These are phyloP conservation scores for Oxyruncus cristatus DNA, from an alignment of 2,113 vertebrate species.

Conservation along the genomic window DNA sequence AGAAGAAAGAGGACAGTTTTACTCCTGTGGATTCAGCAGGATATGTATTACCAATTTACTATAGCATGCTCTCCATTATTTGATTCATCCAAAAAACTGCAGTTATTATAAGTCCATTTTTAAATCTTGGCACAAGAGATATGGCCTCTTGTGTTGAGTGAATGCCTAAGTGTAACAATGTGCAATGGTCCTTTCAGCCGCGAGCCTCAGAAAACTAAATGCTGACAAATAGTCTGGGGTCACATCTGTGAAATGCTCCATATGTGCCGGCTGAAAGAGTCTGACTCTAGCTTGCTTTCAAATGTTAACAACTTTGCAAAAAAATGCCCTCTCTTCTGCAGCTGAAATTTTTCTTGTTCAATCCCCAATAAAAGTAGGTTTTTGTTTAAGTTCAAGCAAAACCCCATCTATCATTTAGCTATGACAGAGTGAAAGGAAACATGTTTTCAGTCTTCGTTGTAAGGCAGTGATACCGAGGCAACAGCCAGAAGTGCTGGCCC, in stretches of 20 bases:
- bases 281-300: not conserved
- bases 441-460: not conserved
- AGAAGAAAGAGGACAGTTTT: not conserved
- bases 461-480: not conserved
- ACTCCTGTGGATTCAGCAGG: not conserved
- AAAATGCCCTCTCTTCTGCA: not conserved
- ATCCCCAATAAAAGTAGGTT: not conserved
- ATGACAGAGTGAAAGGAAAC: not conserved
- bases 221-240: not conserved
- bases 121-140: not conserved
- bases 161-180: not conserved
- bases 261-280: not conserved
- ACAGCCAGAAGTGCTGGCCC: not conserved
- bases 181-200: not conserved
- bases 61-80: not conserved
- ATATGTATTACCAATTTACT: not conserved
- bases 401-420: not conserved
- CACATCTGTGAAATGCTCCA: not conserved
- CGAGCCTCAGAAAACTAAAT: not conserved
- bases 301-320: not conserved
- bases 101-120: not conserved
- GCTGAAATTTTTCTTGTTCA: not conserved
- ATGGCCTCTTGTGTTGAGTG: not conserved
- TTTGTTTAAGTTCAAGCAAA: not conserved
- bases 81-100: not conserved